These are phyloP conservation scores for Sitta carolinensis DNA, from an alignment of 2,797 vertebrate species.

Conservation along the genomic window DNA sequence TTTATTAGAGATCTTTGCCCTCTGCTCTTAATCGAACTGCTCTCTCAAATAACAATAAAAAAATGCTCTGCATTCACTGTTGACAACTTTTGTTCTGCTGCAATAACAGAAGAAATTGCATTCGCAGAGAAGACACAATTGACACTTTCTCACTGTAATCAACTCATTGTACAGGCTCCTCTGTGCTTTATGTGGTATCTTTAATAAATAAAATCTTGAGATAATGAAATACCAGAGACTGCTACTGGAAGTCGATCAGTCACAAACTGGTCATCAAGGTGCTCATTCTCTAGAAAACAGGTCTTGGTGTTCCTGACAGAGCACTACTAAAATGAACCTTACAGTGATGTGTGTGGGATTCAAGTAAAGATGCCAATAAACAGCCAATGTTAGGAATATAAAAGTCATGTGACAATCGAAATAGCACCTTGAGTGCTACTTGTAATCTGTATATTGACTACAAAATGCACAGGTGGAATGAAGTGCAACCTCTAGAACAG, in stretches of 20 bases:
- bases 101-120: neutral
- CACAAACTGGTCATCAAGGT: neutral
- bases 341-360: neutral
- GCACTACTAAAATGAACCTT: neutral
- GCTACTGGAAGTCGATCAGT: neutral
- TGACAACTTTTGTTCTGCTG: neutral
- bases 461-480: neutral
- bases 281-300: neutral
- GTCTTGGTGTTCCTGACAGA: neutral
- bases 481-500: neutral
- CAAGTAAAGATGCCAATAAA: neutral
- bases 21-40: neutral
- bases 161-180: neutral
- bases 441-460: neutral
- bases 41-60: neutral
- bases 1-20: neutral
- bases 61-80: neutral
- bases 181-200: neutral
- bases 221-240: neutral
- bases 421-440: neutral
- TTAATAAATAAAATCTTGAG: neutral
- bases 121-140: neutral
- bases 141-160: neutral
- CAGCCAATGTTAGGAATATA: neutral
- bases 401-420: neutral